These are phyloP conservation scores for Cochlearius cochlearius DNA, from an alignment of 2,113 vertebrate species.

Conservation along the genomic window DNA sequence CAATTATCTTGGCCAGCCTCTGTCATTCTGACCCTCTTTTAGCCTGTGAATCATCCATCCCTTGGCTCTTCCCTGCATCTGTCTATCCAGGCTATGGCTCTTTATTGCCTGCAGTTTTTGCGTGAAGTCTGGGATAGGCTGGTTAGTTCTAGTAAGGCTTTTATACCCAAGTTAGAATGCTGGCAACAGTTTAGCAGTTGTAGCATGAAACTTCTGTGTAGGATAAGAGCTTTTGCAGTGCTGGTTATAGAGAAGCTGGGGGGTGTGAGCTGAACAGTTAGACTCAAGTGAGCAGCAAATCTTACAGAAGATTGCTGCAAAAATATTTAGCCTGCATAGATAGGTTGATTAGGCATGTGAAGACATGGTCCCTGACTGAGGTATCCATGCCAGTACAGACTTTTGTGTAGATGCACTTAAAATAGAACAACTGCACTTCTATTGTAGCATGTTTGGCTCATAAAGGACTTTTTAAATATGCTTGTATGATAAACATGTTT, in stretches of 20 bases:
- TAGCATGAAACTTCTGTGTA: background rate
- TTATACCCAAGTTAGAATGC: background rate
- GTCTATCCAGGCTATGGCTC: background rate
- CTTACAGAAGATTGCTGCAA: background rate
- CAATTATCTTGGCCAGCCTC: background rate
- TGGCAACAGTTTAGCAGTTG: background rate
- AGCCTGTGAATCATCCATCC: slow-evolving; percentile 1
- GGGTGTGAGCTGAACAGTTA: background rate
- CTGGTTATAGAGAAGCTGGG: background rate
- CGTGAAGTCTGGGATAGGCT: background rate
- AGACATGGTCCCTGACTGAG: background rate
- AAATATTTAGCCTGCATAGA: background rate
- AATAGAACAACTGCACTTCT: background rate
- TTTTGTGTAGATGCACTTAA: background rate
- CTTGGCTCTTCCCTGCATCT: background rate
- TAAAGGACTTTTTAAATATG: background rate
- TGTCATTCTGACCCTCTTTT: slow-evolving; percentile 10
- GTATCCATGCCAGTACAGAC: background rate
- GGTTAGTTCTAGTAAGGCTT: background rate
- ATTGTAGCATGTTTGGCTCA: background rate
- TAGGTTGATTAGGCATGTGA: background rate
- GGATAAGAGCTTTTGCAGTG: background rate
- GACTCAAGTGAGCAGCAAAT: background rate
- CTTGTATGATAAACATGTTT: background rate
- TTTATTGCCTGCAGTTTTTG: background rate